Evolutionary conservation across 2,113 vertebrate genomes (phyloP).

Genomic region (Calyptommatus sinebrachiatus): DNA sequence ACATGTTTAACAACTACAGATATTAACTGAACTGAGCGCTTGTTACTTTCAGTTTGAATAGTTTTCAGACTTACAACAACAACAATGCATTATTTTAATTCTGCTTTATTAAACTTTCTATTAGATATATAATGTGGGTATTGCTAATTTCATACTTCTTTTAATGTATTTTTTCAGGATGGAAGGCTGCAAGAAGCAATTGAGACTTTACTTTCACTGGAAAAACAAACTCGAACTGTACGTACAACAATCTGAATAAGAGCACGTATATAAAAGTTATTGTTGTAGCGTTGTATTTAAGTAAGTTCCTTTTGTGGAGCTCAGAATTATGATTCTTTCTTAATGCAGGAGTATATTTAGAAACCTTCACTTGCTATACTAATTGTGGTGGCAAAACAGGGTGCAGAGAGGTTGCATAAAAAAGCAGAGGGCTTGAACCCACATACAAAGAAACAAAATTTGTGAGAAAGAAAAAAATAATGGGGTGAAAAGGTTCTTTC

Average conservation of each 20-base stretch:
- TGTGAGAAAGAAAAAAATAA: neutral
- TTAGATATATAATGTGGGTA: neutral
- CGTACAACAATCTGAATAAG: slow-evolving; percentile 51
- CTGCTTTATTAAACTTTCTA: neutral
- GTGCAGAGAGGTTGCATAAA: neutral
- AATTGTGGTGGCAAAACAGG: neutral
- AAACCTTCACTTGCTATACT: neutral
- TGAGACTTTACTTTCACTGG: slow-evolving; percentile 91
- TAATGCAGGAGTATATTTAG: neutral
- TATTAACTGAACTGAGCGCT: neutral
- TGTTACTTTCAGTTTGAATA: neutral
- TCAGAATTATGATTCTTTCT: neutral
- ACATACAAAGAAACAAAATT: neutral
- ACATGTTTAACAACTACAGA: neutral
- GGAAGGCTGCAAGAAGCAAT: slow-evolving; percentile 94
- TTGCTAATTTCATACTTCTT: neutral
- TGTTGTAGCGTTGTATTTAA: neutral
- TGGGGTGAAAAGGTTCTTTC: neutral
- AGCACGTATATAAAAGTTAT: neutral
- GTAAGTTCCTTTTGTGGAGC: neutral
- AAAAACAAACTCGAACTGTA: slow-evolving; percentile 97
- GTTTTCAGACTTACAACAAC: neutral
- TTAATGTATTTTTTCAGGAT: slow-evolving; percentile 74
- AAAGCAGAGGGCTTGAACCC: neutral
- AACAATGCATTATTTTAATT: neutral